A percentile compares a stretch with the other conserved stretches of the same genome.
Evolutionary conservation across 2,113 vertebrate genomes (phyloP).

Genomic region (Coptodon rendalli): DNA sequence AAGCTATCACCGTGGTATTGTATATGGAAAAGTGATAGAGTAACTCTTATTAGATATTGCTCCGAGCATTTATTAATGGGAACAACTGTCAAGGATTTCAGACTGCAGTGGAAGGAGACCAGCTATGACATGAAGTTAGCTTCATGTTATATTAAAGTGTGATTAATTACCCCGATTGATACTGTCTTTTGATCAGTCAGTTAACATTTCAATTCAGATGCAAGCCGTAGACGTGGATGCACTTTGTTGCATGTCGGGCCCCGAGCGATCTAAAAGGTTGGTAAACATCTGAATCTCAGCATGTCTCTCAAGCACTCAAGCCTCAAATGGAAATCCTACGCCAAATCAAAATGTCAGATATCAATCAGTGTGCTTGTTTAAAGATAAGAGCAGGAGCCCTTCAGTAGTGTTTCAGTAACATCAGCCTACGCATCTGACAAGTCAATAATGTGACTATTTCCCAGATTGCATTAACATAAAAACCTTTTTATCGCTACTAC

Average conservation of each 20-base stretch:
- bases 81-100: conserved; percentile 31
- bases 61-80: conserved; percentile 10
- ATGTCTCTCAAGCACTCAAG: background rate
- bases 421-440: conserved; percentile 3
- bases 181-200: conserved; percentile 37
- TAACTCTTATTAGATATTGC: conserved; percentile 3
- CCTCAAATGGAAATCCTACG: conserved; percentile 4
- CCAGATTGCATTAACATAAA: conserved; percentile 9
- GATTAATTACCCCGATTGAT: conserved; percentile 50
- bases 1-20: conserved; percentile 23
- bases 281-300: background rate
- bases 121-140: background rate
- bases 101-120: background rate
- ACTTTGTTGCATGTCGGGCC: conserved; percentile 18
- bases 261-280: conserved; percentile 20
- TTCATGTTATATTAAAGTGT: conserved; percentile 26
- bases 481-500: background rate
- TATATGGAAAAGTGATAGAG: conserved; percentile 1
- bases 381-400: background rate
- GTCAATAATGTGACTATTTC: conserved; percentile 12
- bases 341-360: conserved; percentile 41
- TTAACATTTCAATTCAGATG: conserved; percentile 33
- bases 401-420: background rate
- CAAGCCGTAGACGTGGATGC: background rate
- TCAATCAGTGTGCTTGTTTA: conserved; percentile 33